Base-by-base conservation (phyloP, 2,797 vertebrate species). In the Echiichthys vipera region DNA sequence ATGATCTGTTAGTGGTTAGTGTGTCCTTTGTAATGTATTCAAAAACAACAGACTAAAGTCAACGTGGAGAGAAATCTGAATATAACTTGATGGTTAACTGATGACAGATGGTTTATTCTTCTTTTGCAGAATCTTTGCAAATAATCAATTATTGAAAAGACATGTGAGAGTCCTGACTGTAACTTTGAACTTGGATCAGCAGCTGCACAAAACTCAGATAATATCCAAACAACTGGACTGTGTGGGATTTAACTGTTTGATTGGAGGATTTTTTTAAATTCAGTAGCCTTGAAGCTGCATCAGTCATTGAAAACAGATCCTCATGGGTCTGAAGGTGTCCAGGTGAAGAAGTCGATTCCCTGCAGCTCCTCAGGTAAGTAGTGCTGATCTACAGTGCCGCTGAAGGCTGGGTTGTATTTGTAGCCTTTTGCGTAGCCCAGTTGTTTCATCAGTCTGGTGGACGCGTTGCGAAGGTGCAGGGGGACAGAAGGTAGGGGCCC, bases 401-500 rank as follows among this genome's bases (percentile, higher is more conserved):
- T 95, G 90, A 95, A 96, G 65, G 85, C 75, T 5, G 97, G 97
- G 77, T 98, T 99, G 55, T 99, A 98, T 79, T 97, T 97, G 90
- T 99, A 99, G 78, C 94, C 97, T 91, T 96, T 94, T 12, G 94
- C 94, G 1, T 98, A 99, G 82, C 96, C 98, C 70, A 99, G 77
- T 18, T 96, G 91, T 90, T 98, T 98, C 97, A 98, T 98, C 29
- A 99, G 94, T 71, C 64, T 94, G 51, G 97, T 99, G 55, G 97
- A 93, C 1, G 98, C 97, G 0, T 99, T 99, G 73, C 97, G 95
- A 42, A 99, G 94, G 87, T 99, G 98, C 78, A 99, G 91, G 0
- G 98, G 98, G 10, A 99, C 98, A 0, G 96, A 74, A 0, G 98
- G 98, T 68, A 99, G 90, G 0, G 98, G 97, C 0, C 97, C 98